These are phyloP conservation scores for Pollenia griseotomentosa DNA, from an alignment of 2,888 invertebrate genomes.

Conservation along the genomic window DNA sequence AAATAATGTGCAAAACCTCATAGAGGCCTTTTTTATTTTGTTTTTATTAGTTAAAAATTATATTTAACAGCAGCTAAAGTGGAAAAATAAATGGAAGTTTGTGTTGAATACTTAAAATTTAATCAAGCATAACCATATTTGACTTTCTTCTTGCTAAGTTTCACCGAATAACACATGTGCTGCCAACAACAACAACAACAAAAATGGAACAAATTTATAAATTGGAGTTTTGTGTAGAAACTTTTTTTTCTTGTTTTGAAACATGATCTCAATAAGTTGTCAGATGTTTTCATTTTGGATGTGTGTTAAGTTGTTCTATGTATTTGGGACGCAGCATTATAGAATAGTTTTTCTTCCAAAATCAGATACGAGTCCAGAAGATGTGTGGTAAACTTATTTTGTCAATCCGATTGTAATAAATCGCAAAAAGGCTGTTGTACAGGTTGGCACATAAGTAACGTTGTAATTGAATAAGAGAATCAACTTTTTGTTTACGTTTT, in stretches of 20 bases:
- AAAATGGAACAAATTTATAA: slow-evolving; percentile 22
- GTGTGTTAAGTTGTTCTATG: not conserved
- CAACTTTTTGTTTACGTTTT: too few species aligned
- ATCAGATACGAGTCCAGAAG: not conserved
- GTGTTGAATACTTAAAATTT: slow-evolving; percentile 40
- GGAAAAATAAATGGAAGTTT: not conserved
- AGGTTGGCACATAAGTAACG: too few species aligned
- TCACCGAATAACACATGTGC: slow-evolving; percentile 46
- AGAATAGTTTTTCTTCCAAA: not conserved
- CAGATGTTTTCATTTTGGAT: slow-evolving; percentile 18
- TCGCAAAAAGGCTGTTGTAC: too few species aligned
- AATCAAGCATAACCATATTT: slow-evolving; percentile 59
- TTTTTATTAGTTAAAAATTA: slow-evolving; percentile 1
- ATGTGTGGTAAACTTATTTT: too few species aligned
- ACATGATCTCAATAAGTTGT: slow-evolving; percentile 45
- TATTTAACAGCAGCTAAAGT: not conserved
- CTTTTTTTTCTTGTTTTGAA: not conserved
- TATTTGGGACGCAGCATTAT: slow-evolving; percentile 23
- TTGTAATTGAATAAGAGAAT: too few species aligned
- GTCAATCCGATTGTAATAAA: too few species aligned
- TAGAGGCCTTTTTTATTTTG: not conserved
- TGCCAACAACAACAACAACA: slow-evolving; percentile 2
- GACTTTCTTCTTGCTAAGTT: slow-evolving; percentile 27
- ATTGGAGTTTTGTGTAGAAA: slow-evolving; percentile 20
- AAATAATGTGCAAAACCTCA: not conserved